Conservation (phyloP, 1,140 invertebrate species). For the Nasonia giraulti region DNA sequence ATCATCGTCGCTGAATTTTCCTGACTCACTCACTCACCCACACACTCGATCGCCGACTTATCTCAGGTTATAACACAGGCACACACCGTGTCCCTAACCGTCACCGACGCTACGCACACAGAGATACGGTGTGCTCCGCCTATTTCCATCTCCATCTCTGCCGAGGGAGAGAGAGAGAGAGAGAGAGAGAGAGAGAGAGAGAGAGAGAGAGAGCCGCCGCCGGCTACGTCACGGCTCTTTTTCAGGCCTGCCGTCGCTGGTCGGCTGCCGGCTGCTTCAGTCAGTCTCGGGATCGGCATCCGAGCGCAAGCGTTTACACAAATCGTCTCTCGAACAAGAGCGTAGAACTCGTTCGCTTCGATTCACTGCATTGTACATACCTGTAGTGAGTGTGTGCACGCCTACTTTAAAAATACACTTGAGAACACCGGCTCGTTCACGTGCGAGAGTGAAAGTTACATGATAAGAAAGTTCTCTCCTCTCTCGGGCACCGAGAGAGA, state of each 20-base stretch:
- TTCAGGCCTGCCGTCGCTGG: not conserved
- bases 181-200: no score
- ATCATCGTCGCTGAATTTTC: not conserved
- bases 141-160: not conserved
- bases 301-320: not conserved
- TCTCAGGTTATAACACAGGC: not conserved
- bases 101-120: not conserved
- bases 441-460: slow-evolving; percentile 1
- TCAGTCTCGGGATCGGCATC: not conserved
- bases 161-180: no score
- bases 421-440: not conserved
- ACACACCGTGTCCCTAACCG: not conserved
- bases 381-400: not conserved
- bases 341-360: not conserved
- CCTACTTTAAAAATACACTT: not conserved
- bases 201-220: no score
- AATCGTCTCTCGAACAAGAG: not conserved
- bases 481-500: not conserved
- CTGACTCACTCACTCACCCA: slow-evolving; percentile 2
- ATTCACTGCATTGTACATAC: not conserved
- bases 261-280: not conserved
- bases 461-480: not conserved
- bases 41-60: not conserved
- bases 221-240: not conserved
- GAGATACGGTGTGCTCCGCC: not conserved